Evolutionary conservation across 2,113 vertebrate genomes (phyloP).

Genomic region (Vulpes lagopus): DNA sequence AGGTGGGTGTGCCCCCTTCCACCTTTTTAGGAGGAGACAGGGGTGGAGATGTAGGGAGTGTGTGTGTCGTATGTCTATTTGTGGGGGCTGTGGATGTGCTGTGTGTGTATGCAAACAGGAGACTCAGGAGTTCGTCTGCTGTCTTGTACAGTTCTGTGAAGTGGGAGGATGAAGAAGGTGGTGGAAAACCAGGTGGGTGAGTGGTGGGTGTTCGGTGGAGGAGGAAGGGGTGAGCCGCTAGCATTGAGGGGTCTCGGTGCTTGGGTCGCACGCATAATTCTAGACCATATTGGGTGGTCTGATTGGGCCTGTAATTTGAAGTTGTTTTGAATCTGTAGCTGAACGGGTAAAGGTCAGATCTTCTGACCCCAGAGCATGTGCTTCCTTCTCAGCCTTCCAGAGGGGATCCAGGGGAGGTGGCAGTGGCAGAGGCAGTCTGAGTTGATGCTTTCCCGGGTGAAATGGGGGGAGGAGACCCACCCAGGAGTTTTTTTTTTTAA

Average conservation of each 20-base stretch:
- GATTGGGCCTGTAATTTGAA: neutral
- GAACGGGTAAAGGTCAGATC: neutral
- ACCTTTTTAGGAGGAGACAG: neutral
- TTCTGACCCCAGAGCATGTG: neutral
- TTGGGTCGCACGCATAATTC: fast-evolving
- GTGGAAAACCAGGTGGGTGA: neutral
- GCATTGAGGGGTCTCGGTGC: neutral
- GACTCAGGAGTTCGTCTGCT: neutral
- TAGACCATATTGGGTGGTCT: neutral
- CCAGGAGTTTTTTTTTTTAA: neutral
- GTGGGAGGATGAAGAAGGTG: neutral
- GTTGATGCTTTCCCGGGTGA: neutral
- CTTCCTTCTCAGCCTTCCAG: neutral
- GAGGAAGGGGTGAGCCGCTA: fast-evolving
- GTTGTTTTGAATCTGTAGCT: neutral
- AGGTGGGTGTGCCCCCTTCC: neutral
- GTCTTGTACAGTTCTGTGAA: neutral
- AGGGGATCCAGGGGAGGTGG: too few species aligned
- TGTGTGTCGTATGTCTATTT: neutral
- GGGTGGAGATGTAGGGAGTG: neutral
- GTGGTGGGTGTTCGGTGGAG: neutral
- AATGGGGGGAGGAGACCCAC: neutral
- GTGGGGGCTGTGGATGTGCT: neutral
- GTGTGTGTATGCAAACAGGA: neutral
- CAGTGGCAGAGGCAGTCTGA: fast-evolving